Conservation (phyloP, 1,140 invertebrate species). For the Magallana gigas region DNA sequence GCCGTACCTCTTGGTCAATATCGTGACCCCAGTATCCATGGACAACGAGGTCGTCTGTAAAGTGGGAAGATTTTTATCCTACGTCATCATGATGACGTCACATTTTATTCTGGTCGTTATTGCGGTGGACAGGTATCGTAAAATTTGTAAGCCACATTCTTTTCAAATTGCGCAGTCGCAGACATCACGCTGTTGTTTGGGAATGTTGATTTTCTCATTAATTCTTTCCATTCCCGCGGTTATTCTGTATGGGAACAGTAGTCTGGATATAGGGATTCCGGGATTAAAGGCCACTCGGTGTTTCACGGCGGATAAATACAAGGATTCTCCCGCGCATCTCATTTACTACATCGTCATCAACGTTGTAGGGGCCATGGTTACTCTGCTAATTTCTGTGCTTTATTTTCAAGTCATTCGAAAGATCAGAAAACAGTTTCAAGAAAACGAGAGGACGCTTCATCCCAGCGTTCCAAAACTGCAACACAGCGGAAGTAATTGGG, state of each 20-base stretch:
- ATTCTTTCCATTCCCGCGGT: constrained; percentile 21
- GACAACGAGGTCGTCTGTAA: constrained; percentile 24
- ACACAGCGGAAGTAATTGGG: background rate
- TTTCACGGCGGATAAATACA: background rate
- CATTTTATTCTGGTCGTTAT: constrained; percentile 38
- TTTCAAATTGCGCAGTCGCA: constrained; percentile 2
- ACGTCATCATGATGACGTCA: constrained; percentile 23
- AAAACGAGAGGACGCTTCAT: background rate
- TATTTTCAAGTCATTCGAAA: constrained; percentile 8
- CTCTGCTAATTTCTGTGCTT: background rate
- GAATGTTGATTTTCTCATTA: background rate
- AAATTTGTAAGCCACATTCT: constrained; percentile 33
- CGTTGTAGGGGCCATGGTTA: background rate
- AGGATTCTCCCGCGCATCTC: background rate
- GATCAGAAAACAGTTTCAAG: constrained; percentile 6
- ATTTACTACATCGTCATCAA: constrained; percentile 12
- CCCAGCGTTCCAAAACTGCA: background rate
- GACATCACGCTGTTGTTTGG: constrained; percentile 1
- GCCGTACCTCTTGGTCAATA: constrained; percentile 12
- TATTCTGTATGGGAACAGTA: constrained; percentile 38
- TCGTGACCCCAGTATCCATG: constrained; percentile 10
- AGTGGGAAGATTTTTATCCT: constrained; percentile 8
- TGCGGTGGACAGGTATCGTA: constrained; percentile 27
- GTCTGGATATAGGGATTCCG: constrained; percentile 7
- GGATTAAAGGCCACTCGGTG: constrained; percentile 11